A percentile compares a stretch with the other conserved stretches of the same genome.
phyloP scores from a whole-genome alignment of 2,797 vertebrate genomes.

The Thaleichthys pacificus region DNA sequence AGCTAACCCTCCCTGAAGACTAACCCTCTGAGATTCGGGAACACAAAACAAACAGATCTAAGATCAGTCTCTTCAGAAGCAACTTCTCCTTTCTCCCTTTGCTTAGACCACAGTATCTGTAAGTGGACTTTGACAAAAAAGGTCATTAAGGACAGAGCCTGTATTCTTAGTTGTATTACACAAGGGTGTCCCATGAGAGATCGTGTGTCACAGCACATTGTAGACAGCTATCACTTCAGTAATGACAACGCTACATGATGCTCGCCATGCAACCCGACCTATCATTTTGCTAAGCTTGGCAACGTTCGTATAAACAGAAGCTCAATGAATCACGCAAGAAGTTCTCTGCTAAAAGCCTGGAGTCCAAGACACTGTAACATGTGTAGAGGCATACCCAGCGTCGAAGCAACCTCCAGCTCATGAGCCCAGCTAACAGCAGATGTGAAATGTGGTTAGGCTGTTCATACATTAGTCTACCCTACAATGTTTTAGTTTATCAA shows the following conservation, averaged over 20 bases:
- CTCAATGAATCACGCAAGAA: slow-evolving; percentile 52
- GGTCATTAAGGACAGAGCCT: slow-evolving; percentile 18
- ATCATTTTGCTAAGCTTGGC: slow-evolving; percentile 24
- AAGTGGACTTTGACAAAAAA: slow-evolving; percentile 48
- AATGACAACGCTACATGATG: slow-evolving; percentile 63
- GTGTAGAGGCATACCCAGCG: slow-evolving; percentile 29
- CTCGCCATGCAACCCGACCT: slow-evolving; percentile 61
- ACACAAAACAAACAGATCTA: slow-evolving; percentile 29
- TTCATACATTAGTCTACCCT: slow-evolving; percentile 39
- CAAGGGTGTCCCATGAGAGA: slow-evolving; percentile 33
- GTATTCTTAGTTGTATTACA: slow-evolving; percentile 54
- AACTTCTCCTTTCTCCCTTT: no score
- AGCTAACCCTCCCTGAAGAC: no score
- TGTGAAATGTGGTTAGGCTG: slow-evolving; percentile 49
- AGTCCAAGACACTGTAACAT: slow-evolving; percentile 28
- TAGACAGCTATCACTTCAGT: slow-evolving; percentile 61
- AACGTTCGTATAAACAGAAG: slow-evolving; percentile 33
- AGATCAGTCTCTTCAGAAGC: no score
- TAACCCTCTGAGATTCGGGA: neutral
- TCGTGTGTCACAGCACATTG: slow-evolving; percentile 57
- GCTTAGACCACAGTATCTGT: neutral
- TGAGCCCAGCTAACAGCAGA: no score
- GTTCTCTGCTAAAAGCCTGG: slow-evolving; percentile 33
- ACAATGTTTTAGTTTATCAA: slow-evolving; percentile 69
- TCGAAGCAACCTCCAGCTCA: no score